Conservation (phyloP, 2,797 vertebrate genomes). For the Acrocephalus scirpaceus region DNA sequence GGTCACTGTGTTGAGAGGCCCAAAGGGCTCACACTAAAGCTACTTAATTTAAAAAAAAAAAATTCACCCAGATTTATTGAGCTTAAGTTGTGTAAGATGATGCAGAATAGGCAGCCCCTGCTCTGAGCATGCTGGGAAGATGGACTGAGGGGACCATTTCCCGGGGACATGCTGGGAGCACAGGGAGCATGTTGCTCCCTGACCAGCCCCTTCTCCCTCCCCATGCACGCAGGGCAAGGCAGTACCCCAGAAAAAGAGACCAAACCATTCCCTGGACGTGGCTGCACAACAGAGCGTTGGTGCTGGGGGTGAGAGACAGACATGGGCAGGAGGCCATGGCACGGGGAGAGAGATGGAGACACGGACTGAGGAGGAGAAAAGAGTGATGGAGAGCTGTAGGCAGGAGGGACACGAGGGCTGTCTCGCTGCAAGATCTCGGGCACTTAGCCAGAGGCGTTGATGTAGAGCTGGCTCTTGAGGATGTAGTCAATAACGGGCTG, state of each 20-base stretch:
- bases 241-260: conserved; percentile 32
- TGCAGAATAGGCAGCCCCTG: conserved; percentile 12
- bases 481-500: conserved; percentile 98
- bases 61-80: conserved; percentile 41
- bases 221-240: not conserved
- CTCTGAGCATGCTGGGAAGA: conserved; percentile 72
- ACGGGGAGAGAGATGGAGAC: conserved; percentile 49
- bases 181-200: not conserved
- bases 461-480: conserved; percentile 98
- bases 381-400: conserved; percentile 52
- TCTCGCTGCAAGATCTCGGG: not conserved
- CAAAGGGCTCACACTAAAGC: not conserved
- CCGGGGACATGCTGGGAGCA: conserved; percentile 69
- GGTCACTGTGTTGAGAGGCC: not conserved
- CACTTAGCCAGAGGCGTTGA: conserved; percentile 92
- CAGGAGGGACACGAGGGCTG: conserved; percentile 3
- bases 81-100: conserved; percentile 43
- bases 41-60: conserved; percentile 36
- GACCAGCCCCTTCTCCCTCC: not conserved
- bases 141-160: conserved; percentile 34
- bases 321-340: conserved; percentile 15
- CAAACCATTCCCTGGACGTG: conserved; percentile 46
- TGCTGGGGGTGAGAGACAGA: conserved; percentile 51
- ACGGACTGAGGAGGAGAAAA: conserved; percentile 14
- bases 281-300: conserved; percentile 35